phyloP scores from a whole-genome alignment of 2,113 vertebrate genomes.

The Copsychus sechellarum region DNA sequence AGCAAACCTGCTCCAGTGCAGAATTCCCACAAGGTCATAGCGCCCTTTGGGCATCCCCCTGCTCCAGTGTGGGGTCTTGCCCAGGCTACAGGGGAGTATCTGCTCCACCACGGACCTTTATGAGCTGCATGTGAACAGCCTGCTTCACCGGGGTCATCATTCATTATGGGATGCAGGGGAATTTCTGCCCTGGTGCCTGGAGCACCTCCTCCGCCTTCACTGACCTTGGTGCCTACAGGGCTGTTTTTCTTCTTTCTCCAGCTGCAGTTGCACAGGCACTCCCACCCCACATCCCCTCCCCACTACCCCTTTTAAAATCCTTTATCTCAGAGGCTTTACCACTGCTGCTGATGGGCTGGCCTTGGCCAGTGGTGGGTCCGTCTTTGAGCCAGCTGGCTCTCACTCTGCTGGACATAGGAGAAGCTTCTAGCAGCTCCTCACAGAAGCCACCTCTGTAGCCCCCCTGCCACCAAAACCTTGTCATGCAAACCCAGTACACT shows the following conservation, averaged over 20 bases:
- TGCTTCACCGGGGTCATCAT: background rate
- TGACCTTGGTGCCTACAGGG: background rate
- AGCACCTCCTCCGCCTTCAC: background rate
- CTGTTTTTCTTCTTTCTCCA: background rate
- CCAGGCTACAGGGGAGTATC: background rate
- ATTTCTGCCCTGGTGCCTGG: background rate
- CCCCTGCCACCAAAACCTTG: background rate
- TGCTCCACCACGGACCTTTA: background rate
- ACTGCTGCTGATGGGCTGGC: background rate
- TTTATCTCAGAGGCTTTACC: background rate
- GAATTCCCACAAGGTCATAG: background rate
- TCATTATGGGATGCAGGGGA: background rate
- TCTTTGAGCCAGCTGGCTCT: background rate
- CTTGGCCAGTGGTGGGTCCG: fast-evolving
- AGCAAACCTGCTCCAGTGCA: background rate
- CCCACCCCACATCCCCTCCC: background rate
- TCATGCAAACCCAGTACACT: background rate
- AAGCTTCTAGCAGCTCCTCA: background rate
- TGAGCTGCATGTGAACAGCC: background rate
- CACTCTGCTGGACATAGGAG: fast-evolving
- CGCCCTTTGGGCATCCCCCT: background rate
- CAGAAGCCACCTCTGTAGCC: background rate
- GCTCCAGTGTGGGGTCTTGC: background rate
- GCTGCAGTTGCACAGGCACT: background rate
- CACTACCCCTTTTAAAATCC: background rate